Base-by-base conservation (phyloP, 2,888 invertebrate species). In the Podotricha telesiphe region DNA sequence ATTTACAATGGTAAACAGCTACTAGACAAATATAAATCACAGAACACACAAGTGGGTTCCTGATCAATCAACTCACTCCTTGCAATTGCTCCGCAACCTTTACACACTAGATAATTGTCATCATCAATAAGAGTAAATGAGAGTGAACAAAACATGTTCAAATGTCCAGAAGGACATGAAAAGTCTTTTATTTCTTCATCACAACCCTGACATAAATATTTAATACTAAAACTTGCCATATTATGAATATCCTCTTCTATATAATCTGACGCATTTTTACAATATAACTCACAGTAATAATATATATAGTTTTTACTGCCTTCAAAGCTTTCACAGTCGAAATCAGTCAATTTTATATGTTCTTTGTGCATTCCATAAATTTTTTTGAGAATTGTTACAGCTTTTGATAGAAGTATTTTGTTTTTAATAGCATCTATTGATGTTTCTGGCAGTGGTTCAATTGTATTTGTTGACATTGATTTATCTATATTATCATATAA, bases 141-240 rank as follows among this genome's bases (percentile, higher is more conserved):
- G 20, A 86, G 34, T 15, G 82, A 79, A 81, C 93, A 93, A 75
- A 88, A 86, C 80, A 86, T 84, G 71, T 89, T 93, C 1, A 83
- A 55, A 78, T 92, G 92, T 1, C 81, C 81, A 63, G 79, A 73
- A 69, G 73, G 76, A 78, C 93, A 92, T 0, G 78, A 73, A 74
- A 88, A 88, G 0, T 82, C 82, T n/a, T 77, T 70, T 4, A 90
- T 73, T 56, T 67, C 72, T 45, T 85, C 79, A 73, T 90, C 86
- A 78, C 93, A 93, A 71, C 86, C 80, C 62, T 90, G 89, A 71
- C 92, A 93, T 1, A 69, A 72, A 70, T 84, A 85, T 53, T 81
- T 73, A 63, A 66, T 71, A 13, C 74, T 71, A 0, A 22, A 61
- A 40, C 76, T 72, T 5, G 45, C 45, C 42, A 50, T 58, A 17